Evolutionary conservation across 2,797 vertebrate genomes (phyloP).

Genomic region (Telmatherina bonti): DNA sequence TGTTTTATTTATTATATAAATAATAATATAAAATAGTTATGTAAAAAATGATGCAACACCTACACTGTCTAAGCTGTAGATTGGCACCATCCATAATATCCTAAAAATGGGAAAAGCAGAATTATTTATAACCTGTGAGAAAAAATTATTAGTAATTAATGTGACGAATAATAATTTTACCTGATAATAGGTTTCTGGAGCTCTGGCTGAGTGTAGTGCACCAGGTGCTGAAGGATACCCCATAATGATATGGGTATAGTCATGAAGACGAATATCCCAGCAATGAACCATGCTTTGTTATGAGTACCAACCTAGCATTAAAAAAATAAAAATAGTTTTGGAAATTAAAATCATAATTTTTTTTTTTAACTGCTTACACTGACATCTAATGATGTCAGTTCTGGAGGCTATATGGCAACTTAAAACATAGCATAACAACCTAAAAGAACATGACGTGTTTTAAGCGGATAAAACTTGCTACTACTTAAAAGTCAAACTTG

Average conservation of each 20-base stretch:
- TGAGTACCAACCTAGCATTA: slow-evolving; percentile 89
- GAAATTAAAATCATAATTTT: too few species aligned
- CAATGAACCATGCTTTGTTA: slow-evolving; percentile 98
- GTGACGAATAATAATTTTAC: slow-evolving; percentile 70
- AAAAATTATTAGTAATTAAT: neutral
- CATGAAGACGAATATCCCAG: slow-evolving; percentile 96
- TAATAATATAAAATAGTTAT: neutral
- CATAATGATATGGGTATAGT: slow-evolving; percentile 97
- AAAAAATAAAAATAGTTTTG: neutral
- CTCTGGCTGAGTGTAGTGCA: slow-evolving; percentile 98
- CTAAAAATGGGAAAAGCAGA: slow-evolving; percentile 69
- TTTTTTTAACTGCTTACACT: too few species aligned
- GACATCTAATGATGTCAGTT: too few species aligned
- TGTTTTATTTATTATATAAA: too few species aligned
- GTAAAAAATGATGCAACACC: slow-evolving; percentile 79
- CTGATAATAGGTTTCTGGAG: slow-evolving; percentile 99
- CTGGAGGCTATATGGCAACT: too few species aligned
- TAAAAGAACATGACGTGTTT: too few species aligned
- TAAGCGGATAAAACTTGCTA: too few species aligned
- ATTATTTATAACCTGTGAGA: neutral
- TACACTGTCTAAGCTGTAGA: slow-evolving; percentile 99
- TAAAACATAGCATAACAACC: too few species aligned
- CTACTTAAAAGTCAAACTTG: too few species aligned
- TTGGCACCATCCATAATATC: slow-evolving; percentile 99
- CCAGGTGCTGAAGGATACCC: slow-evolving; percentile 97